A percentile compares a stretch with the other conserved stretches of the same genome.
Conservation (phyloP, 2,888 invertebrate genomes). For the Clunio marinus region DNA sequence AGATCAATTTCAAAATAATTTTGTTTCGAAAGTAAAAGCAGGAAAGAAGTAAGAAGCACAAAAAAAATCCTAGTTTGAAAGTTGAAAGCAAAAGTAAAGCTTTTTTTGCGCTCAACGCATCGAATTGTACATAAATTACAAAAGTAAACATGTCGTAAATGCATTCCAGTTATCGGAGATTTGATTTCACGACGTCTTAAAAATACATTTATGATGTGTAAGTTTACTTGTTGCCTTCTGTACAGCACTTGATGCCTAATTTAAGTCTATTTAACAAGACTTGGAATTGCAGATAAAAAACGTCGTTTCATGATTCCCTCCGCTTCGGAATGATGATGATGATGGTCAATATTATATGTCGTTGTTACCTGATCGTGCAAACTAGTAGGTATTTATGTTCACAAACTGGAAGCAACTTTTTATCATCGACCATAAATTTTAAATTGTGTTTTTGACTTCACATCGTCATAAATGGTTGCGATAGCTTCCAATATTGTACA, state of each 20-base stretch:
- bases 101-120: neutral
- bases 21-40: neutral
- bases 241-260: neutral
- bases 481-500: too few relatives aligned
- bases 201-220: too few relatives aligned
- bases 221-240: too few relatives aligned
- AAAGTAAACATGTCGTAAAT: neutral
- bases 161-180: neutral
- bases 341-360: too few relatives aligned
- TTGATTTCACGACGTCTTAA: neutral
- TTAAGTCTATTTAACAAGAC: neutral
- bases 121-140: neutral
- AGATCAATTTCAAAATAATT: too few relatives aligned
- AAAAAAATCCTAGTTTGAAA: conserved; percentile 4
- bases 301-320: too few relatives aligned
- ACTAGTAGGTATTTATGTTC: neutral
- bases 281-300: too few relatives aligned
- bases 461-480: neutral
- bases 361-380: too few relatives aligned
- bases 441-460: neutral
- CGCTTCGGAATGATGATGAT: too few relatives aligned
- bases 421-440: neutral
- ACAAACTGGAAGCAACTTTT: conserved; percentile 6
- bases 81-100: too few relatives aligned
- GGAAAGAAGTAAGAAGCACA: too few relatives aligned